A percentile compares a stretch with the other conserved stretches of the same genome.
Evolutionary conservation across 2,888 invertebrate genomes (phyloP).

Genomic region (Hetaerina titia): DNA sequence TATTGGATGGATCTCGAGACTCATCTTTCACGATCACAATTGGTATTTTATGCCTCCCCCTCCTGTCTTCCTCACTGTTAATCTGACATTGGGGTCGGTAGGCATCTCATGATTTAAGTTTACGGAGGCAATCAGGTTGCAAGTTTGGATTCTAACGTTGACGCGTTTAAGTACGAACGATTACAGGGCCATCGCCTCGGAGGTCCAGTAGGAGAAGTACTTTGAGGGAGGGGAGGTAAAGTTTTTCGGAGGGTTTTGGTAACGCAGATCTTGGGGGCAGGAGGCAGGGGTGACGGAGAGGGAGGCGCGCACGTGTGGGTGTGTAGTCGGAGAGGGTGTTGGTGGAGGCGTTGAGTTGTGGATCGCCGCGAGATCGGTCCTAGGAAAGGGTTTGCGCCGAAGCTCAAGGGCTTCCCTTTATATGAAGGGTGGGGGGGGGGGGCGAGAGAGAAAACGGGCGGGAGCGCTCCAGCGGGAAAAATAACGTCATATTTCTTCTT

Average conservation of each 20-base stretch:
- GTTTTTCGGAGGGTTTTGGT: conserved; percentile 33
- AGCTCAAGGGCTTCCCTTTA: conserved; percentile 46
- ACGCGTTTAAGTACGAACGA: not conserved
- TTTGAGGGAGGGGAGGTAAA: not conserved
- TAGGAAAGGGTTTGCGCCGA: conserved; percentile 29
- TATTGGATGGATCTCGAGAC: not conserved
- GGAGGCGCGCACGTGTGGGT: no score
- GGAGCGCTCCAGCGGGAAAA: not conserved
- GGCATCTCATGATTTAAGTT: not conserved
- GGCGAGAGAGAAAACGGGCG: conserved; percentile 2
- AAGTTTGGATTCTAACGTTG: not conserved
- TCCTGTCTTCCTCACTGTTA: not conserved
- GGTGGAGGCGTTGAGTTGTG: not conserved
- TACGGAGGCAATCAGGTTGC: not conserved
- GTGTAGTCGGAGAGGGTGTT: no score
- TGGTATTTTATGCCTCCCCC: not conserved
- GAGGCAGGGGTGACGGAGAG: not conserved
- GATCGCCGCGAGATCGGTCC: not conserved
- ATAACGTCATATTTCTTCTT: conserved; percentile 56
- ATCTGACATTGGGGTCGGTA: not conserved
- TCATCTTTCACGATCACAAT: not conserved
- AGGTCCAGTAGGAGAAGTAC: not conserved
- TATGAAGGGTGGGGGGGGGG: no score
- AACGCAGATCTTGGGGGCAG: not conserved
- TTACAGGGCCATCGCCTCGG: not conserved